Percentiles rank a stretch among this genome's conserved stretches.
Conservation (phyloP, 2,888 invertebrate genomes). For the Drosophila setosimentum region DNA sequence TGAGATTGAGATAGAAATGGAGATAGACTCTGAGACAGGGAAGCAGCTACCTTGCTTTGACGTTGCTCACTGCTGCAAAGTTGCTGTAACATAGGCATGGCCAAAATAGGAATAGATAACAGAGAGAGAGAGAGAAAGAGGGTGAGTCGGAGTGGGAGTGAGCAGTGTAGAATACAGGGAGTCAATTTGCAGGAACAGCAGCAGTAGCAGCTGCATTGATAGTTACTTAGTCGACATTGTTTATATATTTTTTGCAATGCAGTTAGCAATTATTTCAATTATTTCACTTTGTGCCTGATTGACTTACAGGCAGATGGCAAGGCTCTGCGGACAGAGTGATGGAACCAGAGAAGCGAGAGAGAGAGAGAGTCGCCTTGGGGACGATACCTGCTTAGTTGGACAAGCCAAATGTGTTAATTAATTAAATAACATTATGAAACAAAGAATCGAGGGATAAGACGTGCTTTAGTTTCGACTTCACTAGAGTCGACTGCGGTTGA, state of each 20-base stretch:
- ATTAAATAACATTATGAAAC: constrained; percentile 26
- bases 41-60: constrained; percentile 26
- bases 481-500: not conserved
- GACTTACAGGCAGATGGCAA: constrained; percentile 28
- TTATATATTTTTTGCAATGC: constrained; percentile 60
- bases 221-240: constrained; percentile 42
- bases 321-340: not conserved
- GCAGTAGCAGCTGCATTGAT: constrained; percentile 6
- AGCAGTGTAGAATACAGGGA: not conserved
- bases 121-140: not conserved
- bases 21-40: not conserved
- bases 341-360: not conserved
- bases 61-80: constrained; percentile 11
- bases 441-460: not conserved
- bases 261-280: constrained; percentile 68
- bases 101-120: constrained; percentile 22
- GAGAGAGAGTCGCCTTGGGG: not conserved
- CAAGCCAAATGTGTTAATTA: constrained; percentile 54
- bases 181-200: constrained; percentile 2
- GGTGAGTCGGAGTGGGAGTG: not conserved
- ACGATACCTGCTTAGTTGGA: not conserved
- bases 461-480: not conserved
- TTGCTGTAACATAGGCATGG: constrained; percentile 50
- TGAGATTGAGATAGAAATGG: not conserved
- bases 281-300: constrained; percentile 62